A percentile compares a stretch with the other conserved stretches of the same genome.
These are phyloP conservation scores for Scolanthus callimorphus DNA, from an alignment of 92 coral and sea anemone species.

Conservation along the genomic window DNA sequence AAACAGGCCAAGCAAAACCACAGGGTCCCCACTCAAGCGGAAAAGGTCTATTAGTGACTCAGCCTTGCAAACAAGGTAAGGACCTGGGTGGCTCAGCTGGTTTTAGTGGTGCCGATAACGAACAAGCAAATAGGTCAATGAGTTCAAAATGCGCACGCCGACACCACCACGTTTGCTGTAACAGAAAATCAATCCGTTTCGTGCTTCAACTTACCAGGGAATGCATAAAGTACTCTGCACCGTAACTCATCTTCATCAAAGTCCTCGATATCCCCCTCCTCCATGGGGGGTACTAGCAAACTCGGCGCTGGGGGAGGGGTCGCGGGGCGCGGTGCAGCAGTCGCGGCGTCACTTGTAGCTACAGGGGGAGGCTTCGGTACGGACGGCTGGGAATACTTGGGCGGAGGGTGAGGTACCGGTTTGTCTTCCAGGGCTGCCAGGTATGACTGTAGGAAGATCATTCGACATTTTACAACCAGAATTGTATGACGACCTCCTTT, in stretches of 20 bases:
- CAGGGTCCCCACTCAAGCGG: too few relatives aligned
- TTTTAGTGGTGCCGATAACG: too few relatives aligned
- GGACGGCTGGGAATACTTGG: slow-evolving; percentile 55
- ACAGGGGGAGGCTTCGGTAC: slow-evolving; percentile 70
- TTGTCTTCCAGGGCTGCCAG: slow-evolving; percentile 80
- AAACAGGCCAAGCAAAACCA: too few relatives aligned
- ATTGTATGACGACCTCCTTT: too few relatives aligned
- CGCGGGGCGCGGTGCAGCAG: too few relatives aligned
- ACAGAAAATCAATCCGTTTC: neutral
- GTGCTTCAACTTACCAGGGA: slow-evolving; percentile 59
- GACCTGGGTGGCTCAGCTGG: too few relatives aligned
- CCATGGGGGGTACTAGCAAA: slow-evolving; percentile 53
- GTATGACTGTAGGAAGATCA: slow-evolving; percentile 50
- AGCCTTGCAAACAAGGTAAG: too few relatives aligned
- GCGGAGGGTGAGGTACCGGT: slow-evolving; percentile 72
- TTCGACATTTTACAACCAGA: too few relatives aligned
- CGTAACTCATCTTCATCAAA: slow-evolving; percentile 75
- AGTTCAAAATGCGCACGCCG: too few relatives aligned
- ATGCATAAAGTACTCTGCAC: slow-evolving; percentile 83
- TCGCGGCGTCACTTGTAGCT: neutral
- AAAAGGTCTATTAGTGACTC: too few relatives aligned
- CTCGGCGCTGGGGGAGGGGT: slow-evolving; percentile 77
- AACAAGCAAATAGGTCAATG: too few relatives aligned
- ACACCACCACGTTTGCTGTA: too few relatives aligned
- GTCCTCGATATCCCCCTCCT: slow-evolving; percentile 73